These are phyloP conservation scores for Episyrphus balteatus DNA, from an alignment of 1,140 invertebrate species.

Conservation along the genomic window DNA sequence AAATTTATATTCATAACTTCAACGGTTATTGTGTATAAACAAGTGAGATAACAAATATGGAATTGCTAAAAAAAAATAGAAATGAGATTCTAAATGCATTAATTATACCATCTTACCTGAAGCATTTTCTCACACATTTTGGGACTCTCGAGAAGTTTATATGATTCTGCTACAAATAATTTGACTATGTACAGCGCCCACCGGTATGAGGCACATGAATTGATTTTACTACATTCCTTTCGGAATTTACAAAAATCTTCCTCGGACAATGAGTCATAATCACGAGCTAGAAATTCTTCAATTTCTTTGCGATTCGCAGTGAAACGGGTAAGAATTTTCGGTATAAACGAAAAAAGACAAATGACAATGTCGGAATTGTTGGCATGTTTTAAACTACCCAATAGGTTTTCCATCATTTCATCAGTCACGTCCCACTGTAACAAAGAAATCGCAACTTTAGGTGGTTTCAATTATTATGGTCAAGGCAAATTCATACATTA, in stretches of 20 bases:
- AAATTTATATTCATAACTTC: constrained; percentile 3
- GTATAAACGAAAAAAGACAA: constrained; percentile 2
- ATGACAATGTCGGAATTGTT: neutral
- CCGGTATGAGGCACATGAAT: constrained; percentile 2
- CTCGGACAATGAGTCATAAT: neutral
- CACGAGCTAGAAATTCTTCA: neutral
- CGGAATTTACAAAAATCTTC: neutral
- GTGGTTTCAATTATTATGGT: too few relatives aligned
- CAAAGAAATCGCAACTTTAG: neutral
- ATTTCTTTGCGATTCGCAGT: constrained; percentile 7
- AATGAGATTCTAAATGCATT: neutral
- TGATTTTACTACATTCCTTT: constrained; percentile 1
- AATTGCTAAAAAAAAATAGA: constrained; percentile 5
- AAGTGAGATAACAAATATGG: constrained; percentile 4
- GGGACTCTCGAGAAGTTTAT: constrained; percentile 5
- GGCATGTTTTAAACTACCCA: constrained; percentile 6
- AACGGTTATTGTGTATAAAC: constrained; percentile 4
- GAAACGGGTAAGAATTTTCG: constrained; percentile 2
- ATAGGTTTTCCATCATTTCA: constrained; percentile 6
- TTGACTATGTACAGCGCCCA: constrained; percentile 7
- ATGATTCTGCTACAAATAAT: constrained; percentile 5
- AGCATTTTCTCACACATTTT: constrained; percentile 3
- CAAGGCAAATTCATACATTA: constrained; percentile 1
- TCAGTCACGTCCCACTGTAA: constrained; percentile 9
- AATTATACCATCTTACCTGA: neutral